Percentiles rank a stretch among this genome's conserved stretches.
These are phyloP conservation scores for Cettia cetti DNA, from an alignment of 2,113 vertebrate species.

Conservation along the genomic window DNA sequence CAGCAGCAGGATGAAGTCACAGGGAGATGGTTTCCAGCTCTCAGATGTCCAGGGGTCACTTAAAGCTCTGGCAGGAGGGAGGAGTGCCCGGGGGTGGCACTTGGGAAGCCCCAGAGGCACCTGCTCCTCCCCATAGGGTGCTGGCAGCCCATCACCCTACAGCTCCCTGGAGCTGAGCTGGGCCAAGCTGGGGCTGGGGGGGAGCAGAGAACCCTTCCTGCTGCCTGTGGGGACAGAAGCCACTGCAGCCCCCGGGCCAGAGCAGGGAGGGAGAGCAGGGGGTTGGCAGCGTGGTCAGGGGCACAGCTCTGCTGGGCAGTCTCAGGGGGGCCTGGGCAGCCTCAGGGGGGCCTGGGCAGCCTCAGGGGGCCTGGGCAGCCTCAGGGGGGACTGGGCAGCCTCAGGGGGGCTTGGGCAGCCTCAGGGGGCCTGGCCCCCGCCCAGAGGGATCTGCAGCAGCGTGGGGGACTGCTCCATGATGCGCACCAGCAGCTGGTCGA, in stretches of 20 bases:
- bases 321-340: no score
- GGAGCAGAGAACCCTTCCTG: not conserved
- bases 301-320: not conserved
- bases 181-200: not conserved
- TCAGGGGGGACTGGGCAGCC: no score
- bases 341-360: no score
- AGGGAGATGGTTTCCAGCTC: not conserved
- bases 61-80: not conserved
- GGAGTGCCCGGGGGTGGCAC: not conserved
- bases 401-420: not conserved
- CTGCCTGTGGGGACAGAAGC: not conserved
- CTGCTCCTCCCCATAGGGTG: conserved; percentile 34
- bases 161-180: conserved; percentile 23
- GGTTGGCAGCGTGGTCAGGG: not conserved
- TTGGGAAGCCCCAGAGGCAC: not conserved
- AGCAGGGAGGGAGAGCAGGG: not conserved
- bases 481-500: conserved; percentile 93
- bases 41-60: not conserved
- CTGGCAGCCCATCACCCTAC: not conserved
- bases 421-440: conserved; percentile 67
- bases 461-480: conserved; percentile 97
- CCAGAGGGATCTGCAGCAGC: conserved; percentile 87
- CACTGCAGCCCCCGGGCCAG: not conserved
- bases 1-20: not conserved
- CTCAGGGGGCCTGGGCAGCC: not conserved